A percentile compares a stretch with the other conserved stretches of the same genome.
These are phyloP conservation scores for Cephalopterus ornatus DNA, from an alignment of 2,113 vertebrate species.

Conservation along the genomic window DNA sequence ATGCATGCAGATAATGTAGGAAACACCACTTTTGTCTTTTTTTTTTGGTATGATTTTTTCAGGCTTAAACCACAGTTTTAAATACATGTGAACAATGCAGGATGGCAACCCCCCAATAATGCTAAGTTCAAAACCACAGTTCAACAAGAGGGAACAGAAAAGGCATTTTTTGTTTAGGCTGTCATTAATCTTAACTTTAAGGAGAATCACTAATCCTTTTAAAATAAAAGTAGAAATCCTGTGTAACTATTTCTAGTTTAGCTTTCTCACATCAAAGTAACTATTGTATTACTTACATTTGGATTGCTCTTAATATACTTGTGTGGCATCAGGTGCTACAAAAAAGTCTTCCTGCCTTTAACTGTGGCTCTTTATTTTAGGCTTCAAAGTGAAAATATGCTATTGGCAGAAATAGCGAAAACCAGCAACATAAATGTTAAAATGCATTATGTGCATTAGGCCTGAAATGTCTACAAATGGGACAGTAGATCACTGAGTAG, in stretches of 20 bases:
- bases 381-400: not conserved
- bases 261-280: not conserved
- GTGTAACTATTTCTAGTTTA: not conserved
- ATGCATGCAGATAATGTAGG: not conserved
- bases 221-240: not conserved
- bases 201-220: not conserved
- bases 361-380: not conserved
- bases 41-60: not conserved
- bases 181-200: not conserved
- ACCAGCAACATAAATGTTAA: not conserved
- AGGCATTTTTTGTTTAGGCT: not conserved
- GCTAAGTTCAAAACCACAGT: not conserved
- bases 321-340: not conserved
- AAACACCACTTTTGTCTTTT: not conserved
- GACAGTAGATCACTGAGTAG: not conserved
- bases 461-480: not conserved
- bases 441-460: not conserved
- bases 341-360: not conserved
- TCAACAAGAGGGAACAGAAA: not conserved
- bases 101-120: not conserved
- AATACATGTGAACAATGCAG: not conserved
- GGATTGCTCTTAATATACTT: not conserved
- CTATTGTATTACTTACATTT: not conserved
- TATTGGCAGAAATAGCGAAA: not conserved
- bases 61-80: not conserved